Evolutionary conservation across 2,797 vertebrate species (phyloP).

Genomic region (Myotis findleyi): DNA sequence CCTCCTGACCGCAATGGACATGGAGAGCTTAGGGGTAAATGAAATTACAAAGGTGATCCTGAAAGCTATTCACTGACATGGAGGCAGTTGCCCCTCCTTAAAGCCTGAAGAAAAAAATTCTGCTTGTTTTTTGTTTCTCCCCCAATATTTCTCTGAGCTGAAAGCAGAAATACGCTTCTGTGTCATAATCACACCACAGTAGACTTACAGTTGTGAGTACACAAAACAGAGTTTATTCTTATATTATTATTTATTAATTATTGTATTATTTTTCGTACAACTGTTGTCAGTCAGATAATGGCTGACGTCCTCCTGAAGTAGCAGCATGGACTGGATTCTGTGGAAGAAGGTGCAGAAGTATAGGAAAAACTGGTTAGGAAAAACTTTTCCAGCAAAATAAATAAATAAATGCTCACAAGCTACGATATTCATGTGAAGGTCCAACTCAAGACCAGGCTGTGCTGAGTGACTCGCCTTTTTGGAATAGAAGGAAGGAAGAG

Average conservation of each 20-base stretch:
- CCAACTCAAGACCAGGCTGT: background rate
- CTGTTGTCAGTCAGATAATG: too few species aligned
- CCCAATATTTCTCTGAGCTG: background rate
- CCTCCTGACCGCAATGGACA: background rate
- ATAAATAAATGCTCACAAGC: background rate
- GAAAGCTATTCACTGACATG: background rate
- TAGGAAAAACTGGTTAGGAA: constrained; percentile 40
- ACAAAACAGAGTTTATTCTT: too few species aligned
- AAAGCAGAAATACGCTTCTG: background rate
- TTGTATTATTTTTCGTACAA: too few species aligned
- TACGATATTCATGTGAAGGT: background rate
- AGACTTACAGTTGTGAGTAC: too few species aligned
- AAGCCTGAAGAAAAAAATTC: background rate
- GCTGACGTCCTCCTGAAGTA: too few species aligned
- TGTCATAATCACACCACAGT: constrained; percentile 8
- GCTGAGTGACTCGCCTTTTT: background rate
- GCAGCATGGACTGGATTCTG: too few species aligned
- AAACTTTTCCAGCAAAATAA: constrained; percentile 32
- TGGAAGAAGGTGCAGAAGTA: too few species aligned
- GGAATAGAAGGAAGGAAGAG: background rate
- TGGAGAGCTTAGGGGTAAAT: background rate
- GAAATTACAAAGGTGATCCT: background rate
- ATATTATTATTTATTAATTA: too few species aligned
- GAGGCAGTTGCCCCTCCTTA: background rate
- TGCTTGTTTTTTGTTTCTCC: background rate